phyloP scores from a whole-genome alignment of 2,113 vertebrate genomes.

The Alectura lathami region DNA sequence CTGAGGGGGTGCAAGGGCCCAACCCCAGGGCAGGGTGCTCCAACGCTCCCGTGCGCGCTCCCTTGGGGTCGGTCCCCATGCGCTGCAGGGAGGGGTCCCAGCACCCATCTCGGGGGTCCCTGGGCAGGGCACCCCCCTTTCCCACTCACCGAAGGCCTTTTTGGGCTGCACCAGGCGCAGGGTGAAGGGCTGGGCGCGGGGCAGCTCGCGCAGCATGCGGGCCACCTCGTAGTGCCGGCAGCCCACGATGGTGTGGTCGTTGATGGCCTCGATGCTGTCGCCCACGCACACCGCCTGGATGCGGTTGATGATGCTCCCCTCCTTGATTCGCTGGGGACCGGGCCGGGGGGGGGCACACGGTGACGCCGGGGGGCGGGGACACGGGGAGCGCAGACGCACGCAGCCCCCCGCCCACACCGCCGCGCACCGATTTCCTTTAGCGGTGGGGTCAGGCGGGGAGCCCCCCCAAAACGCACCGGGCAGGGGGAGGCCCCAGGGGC shows the following conservation, averaged over 20 bases:
- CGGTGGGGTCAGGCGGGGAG: rapidly evolving
- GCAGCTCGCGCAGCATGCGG: conserved; percentile 95
- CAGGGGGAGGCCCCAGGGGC: no score
- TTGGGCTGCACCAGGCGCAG: conserved; percentile 92
- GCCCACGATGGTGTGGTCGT: conserved; percentile 95
- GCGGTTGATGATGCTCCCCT: conserved; percentile 91
- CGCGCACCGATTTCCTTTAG: rapidly evolving
- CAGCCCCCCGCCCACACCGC: background rate
- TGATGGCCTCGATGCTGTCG: conserved; percentile 97
- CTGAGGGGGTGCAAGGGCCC: no score
- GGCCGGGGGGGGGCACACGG: rapidly evolving
- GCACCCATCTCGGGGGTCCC: rapidly evolving
- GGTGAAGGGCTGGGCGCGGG: conserved; percentile 87
- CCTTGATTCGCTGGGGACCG: conserved; percentile 88
- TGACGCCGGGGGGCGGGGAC: background rate
- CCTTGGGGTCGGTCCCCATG: background rate
- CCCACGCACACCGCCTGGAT: conserved; percentile 88
- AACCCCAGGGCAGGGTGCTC: no score
- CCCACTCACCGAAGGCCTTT: conserved; percentile 89
- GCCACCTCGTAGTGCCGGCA: conserved; percentile 98
- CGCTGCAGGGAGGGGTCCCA: background rate
- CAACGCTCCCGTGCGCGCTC: no score
- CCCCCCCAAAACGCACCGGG: rapidly evolving
- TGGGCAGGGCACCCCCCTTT: background rate
- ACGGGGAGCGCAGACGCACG: rapidly evolving